A percentile compares a stretch with the other conserved stretches of the same genome.
phyloP scores from a whole-genome alignment of 53 echinoderm and acorn worm genomes.

The Astropecten irregularis region DNA sequence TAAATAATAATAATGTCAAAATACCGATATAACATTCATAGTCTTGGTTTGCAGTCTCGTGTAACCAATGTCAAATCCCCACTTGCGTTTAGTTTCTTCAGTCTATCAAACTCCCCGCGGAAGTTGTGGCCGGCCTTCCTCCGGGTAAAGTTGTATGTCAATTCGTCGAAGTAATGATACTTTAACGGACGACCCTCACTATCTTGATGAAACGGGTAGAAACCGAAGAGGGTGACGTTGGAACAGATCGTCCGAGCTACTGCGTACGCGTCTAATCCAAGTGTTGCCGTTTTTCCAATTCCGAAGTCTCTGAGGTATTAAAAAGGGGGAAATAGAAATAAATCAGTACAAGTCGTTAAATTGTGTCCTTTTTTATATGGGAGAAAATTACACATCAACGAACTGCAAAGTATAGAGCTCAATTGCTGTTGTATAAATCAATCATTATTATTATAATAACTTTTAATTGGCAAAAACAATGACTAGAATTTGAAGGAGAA shows the following conservation, averaged over 20 bases:
- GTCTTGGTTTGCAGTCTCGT: not conserved
- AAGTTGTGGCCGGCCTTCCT: constrained; percentile 45
- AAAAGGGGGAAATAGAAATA: not conserved
- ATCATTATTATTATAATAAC: not conserved
- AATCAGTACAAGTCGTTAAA: not conserved
- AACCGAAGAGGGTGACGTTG: constrained; percentile 70
- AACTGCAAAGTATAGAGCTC: not conserved
- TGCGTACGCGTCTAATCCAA: constrained; percentile 64
- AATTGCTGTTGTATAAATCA: not conserved
- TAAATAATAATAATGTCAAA: too few species aligned
- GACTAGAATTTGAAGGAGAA: too few species aligned
- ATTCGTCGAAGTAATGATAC: constrained; percentile 68
- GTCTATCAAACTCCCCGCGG: constrained; percentile 3
- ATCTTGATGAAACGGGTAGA: constrained; percentile 58
- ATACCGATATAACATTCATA: too few species aligned
- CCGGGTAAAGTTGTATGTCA: constrained; percentile 38
- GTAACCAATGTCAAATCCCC: not conserved
- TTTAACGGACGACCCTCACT: constrained; percentile 7
- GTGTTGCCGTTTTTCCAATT: constrained; percentile 41
- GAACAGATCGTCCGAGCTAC: constrained; percentile 72
- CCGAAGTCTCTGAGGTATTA: constrained; percentile 23
- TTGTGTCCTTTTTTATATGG: not conserved
- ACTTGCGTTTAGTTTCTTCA: not conserved
- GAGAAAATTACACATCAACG: not conserved
- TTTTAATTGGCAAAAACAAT: too few species aligned